Percentiles rank a stretch among this genome's conserved stretches.
Evolutionary conservation across 2,797 vertebrate species (phyloP).

Genomic region (Muraenolepis orangiensis): DNA sequence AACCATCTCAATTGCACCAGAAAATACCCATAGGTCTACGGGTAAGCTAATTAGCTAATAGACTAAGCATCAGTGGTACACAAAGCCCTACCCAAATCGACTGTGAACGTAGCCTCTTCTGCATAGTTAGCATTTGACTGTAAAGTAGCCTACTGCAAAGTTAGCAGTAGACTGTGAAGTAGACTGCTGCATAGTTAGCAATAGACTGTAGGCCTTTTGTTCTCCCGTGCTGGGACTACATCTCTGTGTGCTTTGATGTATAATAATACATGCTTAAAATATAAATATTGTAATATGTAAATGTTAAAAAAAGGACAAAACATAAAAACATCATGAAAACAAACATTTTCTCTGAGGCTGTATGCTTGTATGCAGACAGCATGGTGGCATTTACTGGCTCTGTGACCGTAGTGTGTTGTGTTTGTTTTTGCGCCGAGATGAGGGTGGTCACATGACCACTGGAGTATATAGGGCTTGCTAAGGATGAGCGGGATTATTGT

Average conservation of each 20-base stretch:
- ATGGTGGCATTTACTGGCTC: neutral
- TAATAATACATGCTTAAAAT: neutral
- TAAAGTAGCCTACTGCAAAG: neutral
- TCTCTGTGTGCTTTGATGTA: neutral
- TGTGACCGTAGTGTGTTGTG: constrained; percentile 1
- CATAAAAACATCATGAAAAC: neutral
- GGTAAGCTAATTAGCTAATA: neutral
- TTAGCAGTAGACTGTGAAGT: neutral
- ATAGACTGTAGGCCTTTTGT: neutral
- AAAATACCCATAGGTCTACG: neutral
- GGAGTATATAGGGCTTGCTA: constrained; percentile 38
- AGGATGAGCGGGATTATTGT: constrained; percentile 69
- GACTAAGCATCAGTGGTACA: neutral
- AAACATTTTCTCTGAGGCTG: neutral
- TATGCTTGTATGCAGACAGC: neutral
- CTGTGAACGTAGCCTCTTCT: neutral
- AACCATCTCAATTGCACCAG: neutral
- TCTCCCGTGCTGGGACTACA: neutral
- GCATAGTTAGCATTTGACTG: neutral
- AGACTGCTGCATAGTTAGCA: neutral
- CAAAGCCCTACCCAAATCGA: neutral
- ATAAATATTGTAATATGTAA: neutral
- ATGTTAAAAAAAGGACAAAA: neutral
- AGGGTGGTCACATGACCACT: constrained; percentile 17
- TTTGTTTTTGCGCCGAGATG: constrained; percentile 9